Percentiles rank a stretch among this genome's conserved stretches.
Evolutionary conservation across 2,888 invertebrate genomes (phyloP).

Genomic region (Lycia hirtaria): DNA sequence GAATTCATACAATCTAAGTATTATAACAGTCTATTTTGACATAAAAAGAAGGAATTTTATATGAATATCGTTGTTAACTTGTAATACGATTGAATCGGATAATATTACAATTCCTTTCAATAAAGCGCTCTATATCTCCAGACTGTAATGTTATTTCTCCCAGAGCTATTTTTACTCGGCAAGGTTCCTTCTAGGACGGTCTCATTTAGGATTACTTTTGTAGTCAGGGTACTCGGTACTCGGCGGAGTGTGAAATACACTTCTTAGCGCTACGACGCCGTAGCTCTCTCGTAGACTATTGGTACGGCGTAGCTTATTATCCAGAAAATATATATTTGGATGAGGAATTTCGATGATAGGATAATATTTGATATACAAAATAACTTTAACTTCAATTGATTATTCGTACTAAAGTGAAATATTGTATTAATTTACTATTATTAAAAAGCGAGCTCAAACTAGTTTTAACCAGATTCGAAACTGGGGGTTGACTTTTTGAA

Average conservation of each 20-base stretch:
- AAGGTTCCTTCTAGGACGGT: not conserved
- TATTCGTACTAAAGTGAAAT: no score
- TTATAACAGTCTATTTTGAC: not conserved
- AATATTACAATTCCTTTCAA: not conserved
- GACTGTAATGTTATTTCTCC: conserved; percentile 1
- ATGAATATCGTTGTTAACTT: not conserved
- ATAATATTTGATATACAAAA: not conserved
- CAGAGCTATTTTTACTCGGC: conserved; percentile 7
- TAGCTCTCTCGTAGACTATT: conserved; percentile 36
- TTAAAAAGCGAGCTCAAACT: no score
- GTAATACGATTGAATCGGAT: not conserved
- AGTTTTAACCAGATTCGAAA: no score
- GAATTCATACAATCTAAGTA: no score
- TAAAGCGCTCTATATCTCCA: conserved; percentile 1
- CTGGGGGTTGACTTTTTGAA: no score
- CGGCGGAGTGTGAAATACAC: conserved; percentile 35
- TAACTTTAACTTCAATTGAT: no score
- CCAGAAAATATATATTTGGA: conserved; percentile 2
- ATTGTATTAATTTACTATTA: no score
- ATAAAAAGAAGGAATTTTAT: not conserved
- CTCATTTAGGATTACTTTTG: conserved; percentile 29
- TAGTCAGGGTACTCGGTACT: conserved; percentile 20
- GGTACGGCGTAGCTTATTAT: conserved; percentile 17
- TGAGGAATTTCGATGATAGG: not conserved
- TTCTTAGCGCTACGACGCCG: conserved; percentile 40